phyloP scores from a whole-genome alignment of 92 coral and sea anemone genomes.

The Siderastrea radians region DNA sequence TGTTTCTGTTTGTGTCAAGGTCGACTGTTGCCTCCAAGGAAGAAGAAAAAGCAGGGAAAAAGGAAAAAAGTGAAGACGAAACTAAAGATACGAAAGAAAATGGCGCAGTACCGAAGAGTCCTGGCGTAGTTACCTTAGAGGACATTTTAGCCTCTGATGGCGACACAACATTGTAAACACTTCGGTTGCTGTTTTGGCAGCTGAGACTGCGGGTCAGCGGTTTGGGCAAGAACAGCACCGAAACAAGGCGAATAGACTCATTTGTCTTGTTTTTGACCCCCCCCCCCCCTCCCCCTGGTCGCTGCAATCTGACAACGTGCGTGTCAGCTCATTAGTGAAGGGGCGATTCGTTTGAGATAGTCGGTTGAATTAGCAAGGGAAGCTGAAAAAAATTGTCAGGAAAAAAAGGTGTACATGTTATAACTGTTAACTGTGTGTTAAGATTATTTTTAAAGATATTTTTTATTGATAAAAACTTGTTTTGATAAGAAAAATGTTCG shows the following conservation, averaged over 20 bases:
- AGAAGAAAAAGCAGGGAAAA: not conserved
- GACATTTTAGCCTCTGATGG: conserved; percentile 11
- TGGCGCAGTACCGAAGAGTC: conserved; percentile 16
- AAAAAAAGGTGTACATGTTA: conserved; percentile 11
- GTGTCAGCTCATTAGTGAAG: not conserved
- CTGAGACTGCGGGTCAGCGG: not conserved
- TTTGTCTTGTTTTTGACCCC: no score
- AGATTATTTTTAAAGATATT: conserved; percentile 27
- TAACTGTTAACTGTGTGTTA: not conserved
- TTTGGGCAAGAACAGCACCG: not conserved
- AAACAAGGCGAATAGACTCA: not conserved
- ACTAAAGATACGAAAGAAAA: not conserved
- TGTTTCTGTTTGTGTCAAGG: not conserved
- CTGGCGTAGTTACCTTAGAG: conserved; percentile 16
- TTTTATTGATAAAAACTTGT: conserved; percentile 13
- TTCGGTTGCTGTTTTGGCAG: not conserved
- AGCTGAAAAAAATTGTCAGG: not conserved
- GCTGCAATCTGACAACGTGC: not conserved
- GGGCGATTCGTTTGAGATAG: not conserved
- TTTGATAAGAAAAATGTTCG: conserved; percentile 26
- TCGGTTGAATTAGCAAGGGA: not conserved
- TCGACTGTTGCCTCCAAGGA: not conserved
- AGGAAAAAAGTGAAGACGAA: conserved; percentile 8
- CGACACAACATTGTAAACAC: conserved; percentile 14
- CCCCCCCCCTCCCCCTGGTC: not conserved